Conservation (phyloP, 2,888 invertebrate species). For the Stictocephala bisonia region DNA sequence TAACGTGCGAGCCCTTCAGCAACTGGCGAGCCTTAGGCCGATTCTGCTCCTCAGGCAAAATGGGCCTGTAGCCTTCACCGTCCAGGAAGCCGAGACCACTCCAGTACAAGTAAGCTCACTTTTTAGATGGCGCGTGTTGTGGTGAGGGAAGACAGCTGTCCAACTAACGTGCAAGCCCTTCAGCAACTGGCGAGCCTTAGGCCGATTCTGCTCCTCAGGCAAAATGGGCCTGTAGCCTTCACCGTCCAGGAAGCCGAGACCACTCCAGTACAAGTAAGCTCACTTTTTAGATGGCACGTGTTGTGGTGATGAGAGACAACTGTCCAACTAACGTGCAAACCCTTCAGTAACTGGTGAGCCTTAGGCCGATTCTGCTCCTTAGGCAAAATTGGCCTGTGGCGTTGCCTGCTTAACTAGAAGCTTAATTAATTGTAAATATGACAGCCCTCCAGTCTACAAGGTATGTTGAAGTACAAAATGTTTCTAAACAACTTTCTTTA, state of each 20-base stretch:
- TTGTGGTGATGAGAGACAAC: slow-evolving; percentile 42
- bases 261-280: slow-evolving; percentile 25
- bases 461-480: no score
- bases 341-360: slow-evolving; percentile 40
- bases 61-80: slow-evolving; percentile 50
- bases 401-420: no score
- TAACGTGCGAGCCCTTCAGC: slow-evolving; percentile 43
- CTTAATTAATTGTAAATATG: no score
- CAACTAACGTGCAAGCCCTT: slow-evolving; percentile 34
- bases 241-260: slow-evolving; percentile 45
- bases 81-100: slow-evolving; percentile 43
- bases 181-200: slow-evolving; percentile 44
- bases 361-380: slow-evolving; percentile 46
- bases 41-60: slow-evolving; percentile 49
- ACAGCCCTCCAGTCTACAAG: no score
- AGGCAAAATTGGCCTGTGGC: slow-evolving; percentile 50
- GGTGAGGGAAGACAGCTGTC: slow-evolving; percentile 49
- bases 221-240: slow-evolving; percentile 51
- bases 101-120: slow-evolving; percentile 32
- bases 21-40: slow-evolving; percentile 27
- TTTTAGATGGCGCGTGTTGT: slow-evolving; percentile 2
- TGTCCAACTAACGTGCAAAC: slow-evolving; percentile 47
- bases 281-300: slow-evolving; percentile 6
- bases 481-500: no score
- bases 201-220: slow-evolving; percentile 47